Conservation (phyloP, 2,113 vertebrate genomes). For the Odocoileus virginianus region DNA sequence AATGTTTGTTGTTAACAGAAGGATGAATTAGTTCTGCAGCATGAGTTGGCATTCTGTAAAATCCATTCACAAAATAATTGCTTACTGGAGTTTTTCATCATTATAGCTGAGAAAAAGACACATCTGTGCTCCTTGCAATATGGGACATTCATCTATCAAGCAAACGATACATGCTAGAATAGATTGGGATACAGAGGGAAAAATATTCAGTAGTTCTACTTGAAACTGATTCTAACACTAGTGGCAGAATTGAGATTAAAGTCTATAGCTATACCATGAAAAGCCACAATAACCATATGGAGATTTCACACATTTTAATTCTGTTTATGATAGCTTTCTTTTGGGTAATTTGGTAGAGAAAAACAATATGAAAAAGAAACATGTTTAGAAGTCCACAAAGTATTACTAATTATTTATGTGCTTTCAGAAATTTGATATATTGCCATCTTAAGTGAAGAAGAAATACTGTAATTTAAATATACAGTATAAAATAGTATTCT, state of each 20-base stretch:
- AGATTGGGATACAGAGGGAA: constrained; percentile 39
- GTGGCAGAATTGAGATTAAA: background rate
- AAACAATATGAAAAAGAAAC: background rate
- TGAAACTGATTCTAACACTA: background rate
- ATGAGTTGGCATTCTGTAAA: constrained; percentile 50
- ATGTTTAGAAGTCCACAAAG: background rate
- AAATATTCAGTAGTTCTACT: background rate
- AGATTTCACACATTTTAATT: background rate
- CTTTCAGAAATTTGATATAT: background rate
- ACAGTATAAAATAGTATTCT: background rate
- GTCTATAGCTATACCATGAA: background rate
- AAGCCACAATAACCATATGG: background rate
- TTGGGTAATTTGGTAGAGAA: constrained; percentile 4
- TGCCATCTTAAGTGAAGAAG: background rate
- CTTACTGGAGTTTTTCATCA: constrained; percentile 59
- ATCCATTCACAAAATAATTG: constrained; percentile 63
- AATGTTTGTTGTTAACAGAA: constrained; percentile 63
- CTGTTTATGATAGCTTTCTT: background rate
- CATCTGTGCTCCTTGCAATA: constrained; percentile 61
- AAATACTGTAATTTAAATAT: background rate
- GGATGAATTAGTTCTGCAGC: constrained; percentile 62
- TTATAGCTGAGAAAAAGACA: constrained; percentile 28
- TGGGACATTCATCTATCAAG: constrained; percentile 46
- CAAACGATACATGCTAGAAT: constrained; percentile 49
- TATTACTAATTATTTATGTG: background rate